These are phyloP conservation scores for Chiroxiphia lanceolata DNA, from an alignment of 2,797 vertebrate genomes.

Conservation along the genomic window DNA sequence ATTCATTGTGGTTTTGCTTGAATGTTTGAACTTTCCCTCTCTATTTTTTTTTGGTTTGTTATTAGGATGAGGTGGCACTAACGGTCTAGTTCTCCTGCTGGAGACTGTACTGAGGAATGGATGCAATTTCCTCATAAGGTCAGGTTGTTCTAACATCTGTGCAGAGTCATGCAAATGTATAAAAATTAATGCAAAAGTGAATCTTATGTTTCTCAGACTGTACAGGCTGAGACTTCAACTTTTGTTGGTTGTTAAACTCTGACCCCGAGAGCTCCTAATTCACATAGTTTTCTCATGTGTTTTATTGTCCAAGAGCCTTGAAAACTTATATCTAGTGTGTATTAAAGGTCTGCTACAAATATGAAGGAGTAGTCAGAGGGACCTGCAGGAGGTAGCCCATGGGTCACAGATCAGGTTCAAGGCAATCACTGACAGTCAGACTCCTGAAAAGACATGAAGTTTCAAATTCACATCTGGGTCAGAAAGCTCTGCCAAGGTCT, in stretches of 20 bases:
- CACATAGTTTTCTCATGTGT: not conserved
- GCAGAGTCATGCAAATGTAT: not conserved
- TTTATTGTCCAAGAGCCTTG: not conserved
- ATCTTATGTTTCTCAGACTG: not conserved
- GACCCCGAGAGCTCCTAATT: not conserved
- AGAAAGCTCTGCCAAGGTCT: not conserved
- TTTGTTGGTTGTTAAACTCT: not conserved
- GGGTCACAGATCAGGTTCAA: not conserved
- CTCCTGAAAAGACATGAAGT: not conserved
- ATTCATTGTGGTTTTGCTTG: not conserved
- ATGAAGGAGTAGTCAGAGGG: not conserved
- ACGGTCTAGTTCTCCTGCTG: not conserved
- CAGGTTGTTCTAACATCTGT: not conserved
- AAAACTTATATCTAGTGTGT: fast-evolving
- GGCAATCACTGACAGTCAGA: not conserved
- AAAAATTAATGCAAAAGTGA: not conserved
- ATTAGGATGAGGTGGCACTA: not conserved
- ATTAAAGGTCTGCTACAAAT: not conserved
- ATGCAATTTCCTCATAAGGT: not conserved
- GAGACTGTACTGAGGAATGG: not conserved
- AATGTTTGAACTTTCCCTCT: not conserved
- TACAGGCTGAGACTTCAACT: not conserved
- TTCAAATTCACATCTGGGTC: not conserved
- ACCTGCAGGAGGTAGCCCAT: not conserved
- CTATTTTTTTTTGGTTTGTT: not conserved